Evolutionary conservation across 2,888 invertebrate species (phyloP), one percentile per base, ranked within the genome.

Genomic region (Tinea semifulvella): DNA sequence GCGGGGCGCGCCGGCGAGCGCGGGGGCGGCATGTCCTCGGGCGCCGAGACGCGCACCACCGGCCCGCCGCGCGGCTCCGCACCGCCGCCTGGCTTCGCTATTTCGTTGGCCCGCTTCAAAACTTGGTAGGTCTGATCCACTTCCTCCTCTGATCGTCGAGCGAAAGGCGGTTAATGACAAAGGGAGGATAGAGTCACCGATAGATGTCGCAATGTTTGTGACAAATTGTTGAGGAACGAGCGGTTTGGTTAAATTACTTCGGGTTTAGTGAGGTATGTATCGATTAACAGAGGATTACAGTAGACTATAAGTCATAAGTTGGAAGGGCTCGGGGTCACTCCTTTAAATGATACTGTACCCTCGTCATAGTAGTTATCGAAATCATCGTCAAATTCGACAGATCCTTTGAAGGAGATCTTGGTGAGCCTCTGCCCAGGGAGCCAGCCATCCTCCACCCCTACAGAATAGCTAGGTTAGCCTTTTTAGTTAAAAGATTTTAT

Each of bases 71-170:
- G 69, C 63, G 65, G 71, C 81, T 73, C 80, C 83, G 58, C 63
- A 80, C 64, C 80, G 82, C 69, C 73, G 62, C 68, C 69, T 62
- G 80, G 77, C 70, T 84, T 86, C 61, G 88, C 85, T 66, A 94
- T 91, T 85, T 94, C 94, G 69, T 92, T 93, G 66, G 94, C 94
- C 76, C 94, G 92, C 85, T 94, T 94, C 85, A 95, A 87, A 73
- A 94, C 94, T 85, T 94, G 94, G 84, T 95, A 95, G 77, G 92
- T 93, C 82, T 90, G 90, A 86, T 95, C 94, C 85, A 94, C 88
- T 85, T 93, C 90, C 73, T 82, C 84, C 81, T 79, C 75, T 76
- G 70, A 74, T 77, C 70, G 77, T 63, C 71, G 72, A 71, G 66
- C 63, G 66, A 70, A 71, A 71, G 61, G 65, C 59, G 56, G 65